Evolutionary conservation across 2,888 invertebrate species (phyloP), one percentile per base, ranked within the genome.

Genomic region (Serrognathus titanus): DNA sequence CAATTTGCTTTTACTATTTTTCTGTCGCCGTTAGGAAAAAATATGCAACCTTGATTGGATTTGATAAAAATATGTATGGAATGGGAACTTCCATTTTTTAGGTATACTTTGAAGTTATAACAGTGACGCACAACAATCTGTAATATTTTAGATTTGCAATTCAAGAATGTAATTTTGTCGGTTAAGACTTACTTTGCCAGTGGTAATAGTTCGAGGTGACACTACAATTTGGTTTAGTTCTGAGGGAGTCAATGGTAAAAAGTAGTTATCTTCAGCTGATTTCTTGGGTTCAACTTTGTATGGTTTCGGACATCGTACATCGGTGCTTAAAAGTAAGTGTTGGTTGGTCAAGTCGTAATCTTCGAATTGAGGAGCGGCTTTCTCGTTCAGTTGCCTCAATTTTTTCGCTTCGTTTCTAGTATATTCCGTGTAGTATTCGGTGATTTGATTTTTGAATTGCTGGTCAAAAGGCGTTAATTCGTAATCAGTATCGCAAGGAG

Each of bases 11-110:
- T 10, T 11, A 57, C 50, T 1, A 47, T 16, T 12, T 12, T 37
- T 20, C 53, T 37, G 7, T 50, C 20, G 9, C 53, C 53, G 3
- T 24, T 16, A 3, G 57, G 57, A 46, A 53, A 53, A 31, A 40
- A 11, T 6, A 57, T 13, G 12, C 20, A 35, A 1, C 24, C 13
- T 7, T 49, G 45, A 36, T 51, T 16, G 5, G 48, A 48, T 38
- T 39, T 54, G 36, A 40, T 48, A 20, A 53, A 10, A 11, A 48
- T 31, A n/a, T 40, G 45, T 20, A 53, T 48, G 3, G 53, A 39
- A 8, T 48, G 24, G 9, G 24, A 6, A 5, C 48, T 47, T n/a
- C 16, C 20, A 39, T 53, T 53, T n/a, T 20, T 24, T 12, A 53
- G 47, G 8, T 53, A 24, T n/a, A 53, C 24, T 36, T 47, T 37